These are phyloP conservation scores for Pandemis heparana DNA, from an alignment of 2,888 invertebrate genomes.

Conservation along the genomic window DNA sequence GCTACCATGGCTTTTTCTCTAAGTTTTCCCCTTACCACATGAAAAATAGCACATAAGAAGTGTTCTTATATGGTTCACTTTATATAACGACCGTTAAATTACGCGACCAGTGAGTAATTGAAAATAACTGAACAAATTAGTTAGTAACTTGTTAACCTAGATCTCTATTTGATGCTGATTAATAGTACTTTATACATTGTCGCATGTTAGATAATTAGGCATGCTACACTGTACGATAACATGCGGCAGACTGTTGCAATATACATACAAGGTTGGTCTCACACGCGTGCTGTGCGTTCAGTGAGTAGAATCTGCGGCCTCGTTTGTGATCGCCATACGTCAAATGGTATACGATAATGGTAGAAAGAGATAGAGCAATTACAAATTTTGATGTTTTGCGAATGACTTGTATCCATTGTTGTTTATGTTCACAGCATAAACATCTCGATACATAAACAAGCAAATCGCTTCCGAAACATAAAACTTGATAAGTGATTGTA, in stretches of 20 bases:
- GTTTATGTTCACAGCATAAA: conserved; percentile 18
- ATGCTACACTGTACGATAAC: not conserved
- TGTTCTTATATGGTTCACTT: no score
- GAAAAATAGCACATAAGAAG: no score
- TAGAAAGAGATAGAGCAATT: no score
- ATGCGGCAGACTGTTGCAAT: no score
- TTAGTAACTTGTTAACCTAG: not conserved
- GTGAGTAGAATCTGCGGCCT: not conserved
- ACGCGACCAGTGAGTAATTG: not conserved
- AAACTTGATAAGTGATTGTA: conserved; percentile 11
- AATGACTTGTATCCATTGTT: not conserved
- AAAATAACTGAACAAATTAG: not conserved
- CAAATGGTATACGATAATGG: no score
- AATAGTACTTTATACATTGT: not conserved
- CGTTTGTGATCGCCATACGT: no score
- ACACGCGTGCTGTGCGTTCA: no score
- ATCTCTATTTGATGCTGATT: not conserved
- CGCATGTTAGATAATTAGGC: not conserved
- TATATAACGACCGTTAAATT: no score
- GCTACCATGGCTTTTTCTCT: no score
- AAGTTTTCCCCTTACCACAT: no score
- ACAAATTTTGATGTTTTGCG: no score
- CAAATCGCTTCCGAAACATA: conserved; percentile 15
- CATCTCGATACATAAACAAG: conserved; percentile 9
- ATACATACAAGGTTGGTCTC: no score